A percentile compares a stretch with the other conserved stretches of the same genome.
phyloP scores from a whole-genome alignment of 2,113 vertebrate species.

The Lophura nycthemera region DNA sequence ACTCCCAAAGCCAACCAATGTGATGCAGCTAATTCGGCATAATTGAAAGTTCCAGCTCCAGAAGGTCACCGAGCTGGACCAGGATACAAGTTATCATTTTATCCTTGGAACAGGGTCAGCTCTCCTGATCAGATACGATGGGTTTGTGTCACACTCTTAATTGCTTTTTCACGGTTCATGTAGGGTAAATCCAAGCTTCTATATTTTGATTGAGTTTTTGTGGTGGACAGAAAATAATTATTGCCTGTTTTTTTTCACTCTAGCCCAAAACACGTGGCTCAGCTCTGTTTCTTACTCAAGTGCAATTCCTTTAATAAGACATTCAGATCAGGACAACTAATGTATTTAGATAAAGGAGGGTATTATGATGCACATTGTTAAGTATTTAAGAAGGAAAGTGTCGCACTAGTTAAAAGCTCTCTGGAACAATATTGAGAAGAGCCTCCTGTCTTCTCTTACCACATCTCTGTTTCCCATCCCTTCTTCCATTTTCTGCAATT shows the following conservation, averaged over 20 bases:
- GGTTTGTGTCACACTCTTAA: slow-evolving; percentile 18
- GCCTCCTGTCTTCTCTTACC: neutral
- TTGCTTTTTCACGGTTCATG: slow-evolving; percentile 9
- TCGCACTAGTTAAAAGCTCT: neutral
- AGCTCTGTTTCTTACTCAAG: neutral
- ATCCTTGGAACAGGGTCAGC: slow-evolving; percentile 22
- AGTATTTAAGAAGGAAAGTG: neutral
- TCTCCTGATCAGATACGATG: neutral
- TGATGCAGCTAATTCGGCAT: slow-evolving; percentile 20
- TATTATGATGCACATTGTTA: neutral
- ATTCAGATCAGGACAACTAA: neutral
- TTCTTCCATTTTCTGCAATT: neutral
- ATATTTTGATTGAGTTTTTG: slow-evolving; percentile 29
- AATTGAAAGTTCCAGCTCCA: slow-evolving; percentile 48
- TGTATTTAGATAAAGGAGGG: neutral
- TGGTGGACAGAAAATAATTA: slow-evolving; percentile 15
- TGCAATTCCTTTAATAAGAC: neutral
- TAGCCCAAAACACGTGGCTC: neutral
- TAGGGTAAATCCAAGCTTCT: neutral
- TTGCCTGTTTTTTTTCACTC: neutral
- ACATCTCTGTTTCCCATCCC: neutral
- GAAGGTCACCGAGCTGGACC: slow-evolving; percentile 26
- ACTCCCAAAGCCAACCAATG: neutral
- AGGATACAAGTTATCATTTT: slow-evolving; percentile 11
- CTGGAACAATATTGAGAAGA: neutral